Conservation (phyloP, 2,888 invertebrate genomes). For the Willowsia nigromaculata region DNA sequence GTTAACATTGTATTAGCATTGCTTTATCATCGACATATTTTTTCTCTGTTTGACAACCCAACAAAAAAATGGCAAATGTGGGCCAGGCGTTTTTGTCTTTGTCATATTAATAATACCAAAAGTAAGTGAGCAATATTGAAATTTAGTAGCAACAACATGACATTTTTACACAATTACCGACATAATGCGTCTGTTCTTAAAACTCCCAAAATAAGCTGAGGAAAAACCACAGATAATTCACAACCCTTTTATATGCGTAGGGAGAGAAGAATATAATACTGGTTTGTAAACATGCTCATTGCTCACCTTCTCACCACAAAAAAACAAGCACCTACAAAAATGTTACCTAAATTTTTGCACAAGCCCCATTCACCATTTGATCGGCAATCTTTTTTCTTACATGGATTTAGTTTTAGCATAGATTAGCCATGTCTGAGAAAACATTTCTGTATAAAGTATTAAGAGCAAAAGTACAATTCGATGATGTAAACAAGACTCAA, state of each 20-base stretch:
- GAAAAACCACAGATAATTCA: conserved; percentile 48
- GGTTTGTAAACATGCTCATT: neutral
- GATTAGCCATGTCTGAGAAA: neutral
- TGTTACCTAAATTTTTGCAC: neutral
- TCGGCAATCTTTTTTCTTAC: neutral
- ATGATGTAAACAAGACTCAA: conserved; percentile 3
- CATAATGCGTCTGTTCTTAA: conserved; percentile 1
- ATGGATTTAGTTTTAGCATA: conserved; percentile 18
- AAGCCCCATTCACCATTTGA: neutral
- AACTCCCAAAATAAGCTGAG: conserved; percentile 15
- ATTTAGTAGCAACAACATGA: conserved; percentile 37
- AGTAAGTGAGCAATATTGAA: neutral
- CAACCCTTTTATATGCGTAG: neutral
- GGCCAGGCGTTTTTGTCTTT: conserved; percentile 57
- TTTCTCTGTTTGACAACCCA: conserved; percentile 19
- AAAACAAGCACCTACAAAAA: neutral
- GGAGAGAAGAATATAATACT: neutral
- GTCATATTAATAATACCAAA: conserved; percentile 48
- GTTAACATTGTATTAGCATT: neutral
- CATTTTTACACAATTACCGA: conserved; percentile 50
- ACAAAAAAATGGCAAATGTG: conserved; percentile 36
- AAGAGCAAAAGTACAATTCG: neutral
- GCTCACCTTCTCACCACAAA: neutral
- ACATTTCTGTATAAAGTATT: neutral
- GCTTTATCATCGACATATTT: conserved; percentile 32